Percentiles rank a stretch among this genome's conserved stretches.
Conservation (phyloP, 2,888 invertebrate genomes). For the Iselma pallidipennis region DNA sequence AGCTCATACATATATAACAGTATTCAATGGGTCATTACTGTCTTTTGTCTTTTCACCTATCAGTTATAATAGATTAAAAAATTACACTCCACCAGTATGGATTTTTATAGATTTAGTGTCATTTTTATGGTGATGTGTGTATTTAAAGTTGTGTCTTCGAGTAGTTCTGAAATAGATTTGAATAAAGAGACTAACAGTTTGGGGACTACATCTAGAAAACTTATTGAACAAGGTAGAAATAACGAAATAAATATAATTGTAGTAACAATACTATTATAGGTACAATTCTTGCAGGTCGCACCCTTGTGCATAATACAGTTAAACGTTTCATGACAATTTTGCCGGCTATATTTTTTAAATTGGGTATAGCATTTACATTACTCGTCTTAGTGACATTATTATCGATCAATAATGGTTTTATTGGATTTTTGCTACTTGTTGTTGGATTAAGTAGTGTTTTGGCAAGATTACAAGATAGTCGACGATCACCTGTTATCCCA, state of each 20-base stretch:
- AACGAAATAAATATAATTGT: background rate
- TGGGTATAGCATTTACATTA: conserved; percentile 75
- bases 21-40: background rate
- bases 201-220: background rate
- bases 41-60: background rate
- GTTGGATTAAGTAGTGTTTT: conserved; percentile 53
- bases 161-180: background rate
- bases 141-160: background rate
- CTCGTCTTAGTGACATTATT: conserved; percentile 69
- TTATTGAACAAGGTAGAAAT: conserved; percentile 14
- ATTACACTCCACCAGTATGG: background rate
- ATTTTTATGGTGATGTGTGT: background rate
- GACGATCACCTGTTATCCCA: conserved; percentile 32
- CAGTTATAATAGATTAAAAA: background rate
- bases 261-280: too few species aligned
- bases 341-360: conserved; percentile 74
- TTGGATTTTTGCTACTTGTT: conserved; percentile 63
- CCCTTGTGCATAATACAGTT: conserved; percentile 72
- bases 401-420: conserved; percentile 75
- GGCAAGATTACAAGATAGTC: conserved; percentile 48
- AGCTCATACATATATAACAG: background rate
- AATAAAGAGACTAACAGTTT: too few species aligned
- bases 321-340: conserved; percentile 72
- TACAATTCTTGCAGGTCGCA: conserved; percentile 55
- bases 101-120: background rate